phyloP scores from a whole-genome alignment of 2,797 vertebrate genomes.

The Triplophysa yarkandensis region DNA sequence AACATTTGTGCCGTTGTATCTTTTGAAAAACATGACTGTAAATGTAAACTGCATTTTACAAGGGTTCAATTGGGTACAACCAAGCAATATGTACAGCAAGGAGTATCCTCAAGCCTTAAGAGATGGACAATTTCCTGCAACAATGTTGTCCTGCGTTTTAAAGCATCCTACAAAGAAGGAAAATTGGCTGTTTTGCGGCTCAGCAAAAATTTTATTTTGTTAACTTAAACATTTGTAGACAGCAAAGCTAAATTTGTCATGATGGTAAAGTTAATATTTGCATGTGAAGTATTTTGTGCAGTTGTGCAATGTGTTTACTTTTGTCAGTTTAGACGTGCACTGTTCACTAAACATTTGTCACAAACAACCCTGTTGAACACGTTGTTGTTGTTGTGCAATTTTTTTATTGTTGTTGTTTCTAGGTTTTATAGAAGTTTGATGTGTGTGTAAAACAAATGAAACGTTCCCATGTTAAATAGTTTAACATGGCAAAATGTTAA shows the following conservation, averaged over 20 bases:
- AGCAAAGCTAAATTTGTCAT: neutral
- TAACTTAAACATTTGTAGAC: neutral
- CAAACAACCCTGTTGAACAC: slow-evolving; percentile 52
- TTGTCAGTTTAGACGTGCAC: slow-evolving; percentile 20
- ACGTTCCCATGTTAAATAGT: too few species aligned
- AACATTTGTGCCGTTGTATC: neutral
- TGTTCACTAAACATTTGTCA: neutral
- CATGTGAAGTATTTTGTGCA: slow-evolving; percentile 5
- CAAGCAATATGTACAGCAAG: neutral
- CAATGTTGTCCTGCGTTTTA: neutral
- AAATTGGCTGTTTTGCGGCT: neutral
- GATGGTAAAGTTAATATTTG: neutral
- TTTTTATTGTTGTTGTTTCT: too few species aligned
- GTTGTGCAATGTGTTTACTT: slow-evolving; percentile 9
- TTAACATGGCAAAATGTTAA: too few species aligned
- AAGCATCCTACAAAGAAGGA: neutral
- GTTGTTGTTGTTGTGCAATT: too few species aligned
- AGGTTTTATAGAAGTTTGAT: neutral
- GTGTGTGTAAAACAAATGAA: too few species aligned
- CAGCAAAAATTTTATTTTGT: neutral
- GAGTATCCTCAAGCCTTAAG: neutral
- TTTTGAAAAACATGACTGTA: neutral
- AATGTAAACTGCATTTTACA: neutral
- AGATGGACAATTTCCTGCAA: slow-evolving; percentile 3
- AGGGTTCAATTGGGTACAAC: neutral